Evolutionary conservation across 1,140 invertebrate species (phyloP), one percentile per base, ranked within the genome.

Genomic region (Drosophila serrata): DNA sequence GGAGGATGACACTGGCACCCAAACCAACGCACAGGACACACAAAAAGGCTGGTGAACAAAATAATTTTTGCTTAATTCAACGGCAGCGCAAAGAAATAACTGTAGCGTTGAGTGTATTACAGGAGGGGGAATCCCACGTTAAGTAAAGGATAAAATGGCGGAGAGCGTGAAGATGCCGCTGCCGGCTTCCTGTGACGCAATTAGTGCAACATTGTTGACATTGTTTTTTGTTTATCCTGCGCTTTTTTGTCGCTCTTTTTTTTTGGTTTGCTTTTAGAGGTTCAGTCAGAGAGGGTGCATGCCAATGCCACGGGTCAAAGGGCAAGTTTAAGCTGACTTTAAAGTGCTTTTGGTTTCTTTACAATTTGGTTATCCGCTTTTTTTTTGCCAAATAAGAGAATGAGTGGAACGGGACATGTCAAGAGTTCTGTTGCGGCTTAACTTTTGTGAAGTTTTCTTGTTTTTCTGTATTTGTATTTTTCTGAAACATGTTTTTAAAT

Each of bases 171-270:
- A 62, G 65, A 37, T 77, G 70, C 48, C 56, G 74, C 77, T 49
- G 78, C 46, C 46, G 46, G 15, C 82, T 87, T 86, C 82, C 82
- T 86, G 75, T 75, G 61, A 64, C 79, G 82, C 82, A 86, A 86
- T 86, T 86, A 86, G 82, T 87, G 85, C 81, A 90, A 90, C 81
- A 88, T 86, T 86, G 82, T 90, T 90, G 77, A 61, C 63, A 77
- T 62, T 73, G 72, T 60, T 49, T 65, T 59, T 51, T 58, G 42
- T 65, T 51, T 63, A 42, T 56, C 29, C 39, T 42, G 13, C 15
- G 19, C 19, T 17, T 43, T 12, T 74, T 46, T 57, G 5, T 19
- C 33, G n/a, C 57, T 24, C 39, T 53, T 61, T 62, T 43, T 55
- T 17, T 37, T 42, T 45, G 17, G 9, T 45, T 56, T 58, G 17